These are phyloP conservation scores for Parasteatoda lunata DNA, from an alignment of 2,888 invertebrate genomes.

Conservation along the genomic window DNA sequence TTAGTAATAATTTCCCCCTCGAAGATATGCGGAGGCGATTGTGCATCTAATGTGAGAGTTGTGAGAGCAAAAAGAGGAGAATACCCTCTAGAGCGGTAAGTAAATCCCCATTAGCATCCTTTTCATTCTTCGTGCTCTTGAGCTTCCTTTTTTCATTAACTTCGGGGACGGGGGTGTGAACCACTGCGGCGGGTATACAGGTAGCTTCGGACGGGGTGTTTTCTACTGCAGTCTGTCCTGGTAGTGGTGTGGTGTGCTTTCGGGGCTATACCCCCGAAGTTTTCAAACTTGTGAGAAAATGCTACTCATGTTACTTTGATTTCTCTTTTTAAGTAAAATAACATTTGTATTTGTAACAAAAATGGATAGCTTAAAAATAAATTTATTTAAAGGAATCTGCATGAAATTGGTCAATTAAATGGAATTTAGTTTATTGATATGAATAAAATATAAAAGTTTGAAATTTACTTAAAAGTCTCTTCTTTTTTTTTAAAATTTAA, in stretches of 20 bases:
- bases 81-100: slow-evolving; percentile 33
- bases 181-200: slow-evolving; percentile 40
- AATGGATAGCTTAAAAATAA: too few species aligned
- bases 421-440: too few species aligned
- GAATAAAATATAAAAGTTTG: too few species aligned
- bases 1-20: slow-evolving; percentile 6
- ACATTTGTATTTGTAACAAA: too few species aligned
- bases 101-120: slow-evolving; percentile 8
- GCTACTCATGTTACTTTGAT: too few species aligned
- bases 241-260: neutral
- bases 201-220: slow-evolving; percentile 14
- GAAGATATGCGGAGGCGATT: slow-evolving; percentile 22
- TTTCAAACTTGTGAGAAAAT: too few species aligned
- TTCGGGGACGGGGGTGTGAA: neutral
- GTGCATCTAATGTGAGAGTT: slow-evolving; percentile 4
- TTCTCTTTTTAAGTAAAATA: too few species aligned
- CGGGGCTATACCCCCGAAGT: neutral
- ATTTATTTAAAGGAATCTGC: too few species aligned
- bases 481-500: too few species aligned
- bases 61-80: neutral
- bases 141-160: neutral
- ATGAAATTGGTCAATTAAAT: too few species aligned
- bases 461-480: too few species aligned
- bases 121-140: neutral
- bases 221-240: neutral